Percentiles rank a stretch among this genome's conserved stretches.
These are phyloP conservation scores for Seladonia tumulorum DNA, from an alignment of 2,888 invertebrate species.

Conservation along the genomic window DNA sequence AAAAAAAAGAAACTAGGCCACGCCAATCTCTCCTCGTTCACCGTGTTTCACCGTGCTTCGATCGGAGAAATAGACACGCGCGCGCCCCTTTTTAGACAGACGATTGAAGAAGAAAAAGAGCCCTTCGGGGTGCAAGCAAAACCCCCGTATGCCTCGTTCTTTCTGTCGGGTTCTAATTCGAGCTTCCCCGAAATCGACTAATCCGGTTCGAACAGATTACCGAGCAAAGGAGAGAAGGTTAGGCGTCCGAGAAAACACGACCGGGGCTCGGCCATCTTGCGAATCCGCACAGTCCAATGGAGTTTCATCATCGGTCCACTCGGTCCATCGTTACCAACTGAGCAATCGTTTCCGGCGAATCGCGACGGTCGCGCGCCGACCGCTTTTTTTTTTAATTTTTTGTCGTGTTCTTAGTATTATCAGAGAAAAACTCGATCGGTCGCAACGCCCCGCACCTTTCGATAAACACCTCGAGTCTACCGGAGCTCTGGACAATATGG, in stretches of 20 bases:
- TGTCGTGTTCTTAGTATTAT: neutral
- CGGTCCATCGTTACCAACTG: slow-evolving; percentile 11
- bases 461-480: neutral
- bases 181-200: neutral
- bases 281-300: slow-evolving; percentile 36
- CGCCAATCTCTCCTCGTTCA: neutral
- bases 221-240: neutral
- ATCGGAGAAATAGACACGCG: neutral
- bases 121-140: neutral
- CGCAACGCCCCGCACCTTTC: neutral
- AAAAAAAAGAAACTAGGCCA: slow-evolving; percentile 50
- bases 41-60: neutral
- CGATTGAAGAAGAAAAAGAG: neutral
- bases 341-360: neutral
- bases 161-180: neutral
- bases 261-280: slow-evolving; percentile 70
- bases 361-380: neutral
- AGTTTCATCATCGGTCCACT: slow-evolving; percentile 12
- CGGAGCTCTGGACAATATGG: neutral
- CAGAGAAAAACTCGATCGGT: neutral
- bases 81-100: neutral
- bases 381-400: neutral
- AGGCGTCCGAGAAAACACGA: neutral
- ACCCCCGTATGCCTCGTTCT: too few species aligned
- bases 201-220: neutral